Evolutionary conservation across 30 jellyfish, hydroid and myxozoan species (phyloP), one percentile per base, ranked within the genome.

Genomic region (Pseudorhiza aurosa): DNA sequence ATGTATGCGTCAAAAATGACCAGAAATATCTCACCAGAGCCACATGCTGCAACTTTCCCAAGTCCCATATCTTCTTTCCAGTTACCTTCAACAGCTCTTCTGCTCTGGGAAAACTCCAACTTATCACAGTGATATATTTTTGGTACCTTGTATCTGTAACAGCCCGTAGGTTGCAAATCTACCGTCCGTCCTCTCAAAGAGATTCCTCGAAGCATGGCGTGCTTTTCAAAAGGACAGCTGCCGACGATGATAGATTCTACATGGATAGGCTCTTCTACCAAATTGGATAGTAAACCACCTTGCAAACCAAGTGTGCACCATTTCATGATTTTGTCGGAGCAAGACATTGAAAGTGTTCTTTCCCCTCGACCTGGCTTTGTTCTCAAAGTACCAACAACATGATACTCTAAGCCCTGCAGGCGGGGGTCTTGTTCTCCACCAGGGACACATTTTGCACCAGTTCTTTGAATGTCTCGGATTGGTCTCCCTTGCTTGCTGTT

Each of bases 401-500:
- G 97, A 60, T 82, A 90, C 15, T 74, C 89, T 26, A 24, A 49
- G 8, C 97, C 97, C n/a, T 59, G 65, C 15, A 24, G 40, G 28
- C n/a, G 72, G 19, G 81, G 88, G 87, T 90, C 97, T 76, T 90
- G 97, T 29, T 37, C 51, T 40, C 97, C 97, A 8, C 43, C 18
- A 6, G 97, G 97, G 15, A 90, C 97, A 76, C 97, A 90, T 74
- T 90, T 90, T 1, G 97, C 97, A 44, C 97, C 97, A 0, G 97
- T 90, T 32, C 97, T 53, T 29, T 74, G 63, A 18, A 82, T 90
- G 71, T 90, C 97, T n/a, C 29, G 27, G n/a, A n/a, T n/a, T n/a
- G n/a, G n/a, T n/a, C n/a, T n/a, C n/a, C n/a, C n/a, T n/a, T n/a
- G n/a, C n/a, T n/a, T n/a, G n/a, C n/a, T n/a, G n/a, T n/a, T n/a